Conservation (phyloP, 2,888 invertebrate genomes). For the Mallateleia sp. region DNA sequence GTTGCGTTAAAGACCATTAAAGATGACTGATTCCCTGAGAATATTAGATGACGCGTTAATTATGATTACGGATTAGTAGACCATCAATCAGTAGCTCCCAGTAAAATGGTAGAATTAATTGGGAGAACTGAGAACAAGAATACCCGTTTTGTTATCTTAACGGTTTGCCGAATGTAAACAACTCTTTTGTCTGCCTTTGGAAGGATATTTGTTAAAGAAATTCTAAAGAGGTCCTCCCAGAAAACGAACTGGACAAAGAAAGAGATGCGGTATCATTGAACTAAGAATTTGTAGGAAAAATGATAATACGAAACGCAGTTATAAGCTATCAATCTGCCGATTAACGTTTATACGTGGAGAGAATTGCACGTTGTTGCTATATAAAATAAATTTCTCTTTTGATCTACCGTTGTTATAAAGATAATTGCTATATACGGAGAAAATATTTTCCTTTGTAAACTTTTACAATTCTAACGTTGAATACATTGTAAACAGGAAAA, state of each 20-base stretch:
- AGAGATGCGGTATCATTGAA: not conserved
- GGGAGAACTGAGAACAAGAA: not conserved
- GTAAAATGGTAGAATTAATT: not conserved
- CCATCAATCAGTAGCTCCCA: not conserved
- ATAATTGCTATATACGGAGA: conserved; percentile 29
- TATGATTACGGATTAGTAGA: not conserved
- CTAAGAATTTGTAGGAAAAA: not conserved
- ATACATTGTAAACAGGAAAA: conserved; percentile 35
- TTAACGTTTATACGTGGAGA: not conserved
- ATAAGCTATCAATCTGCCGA: not conserved
- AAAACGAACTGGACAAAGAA: not conserved
- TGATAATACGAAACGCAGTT: not conserved
- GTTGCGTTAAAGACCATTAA: not conserved
- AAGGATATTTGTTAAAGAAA: not conserved
- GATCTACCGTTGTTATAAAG: not conserved
- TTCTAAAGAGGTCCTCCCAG: not conserved
- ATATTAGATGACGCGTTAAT: not conserved
- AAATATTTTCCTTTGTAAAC: conserved; percentile 40
- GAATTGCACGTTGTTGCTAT: not conserved
- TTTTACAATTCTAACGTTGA: conserved; percentile 17
- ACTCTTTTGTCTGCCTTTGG: not conserved
- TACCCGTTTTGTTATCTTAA: not conserved
- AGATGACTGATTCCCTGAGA: not conserved
- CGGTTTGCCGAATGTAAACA: not conserved
- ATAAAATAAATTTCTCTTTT: conserved; percentile 49